phyloP scores from a whole-genome alignment of 2,888 invertebrate genomes.

The Cactoblastis cactorum region DNA sequence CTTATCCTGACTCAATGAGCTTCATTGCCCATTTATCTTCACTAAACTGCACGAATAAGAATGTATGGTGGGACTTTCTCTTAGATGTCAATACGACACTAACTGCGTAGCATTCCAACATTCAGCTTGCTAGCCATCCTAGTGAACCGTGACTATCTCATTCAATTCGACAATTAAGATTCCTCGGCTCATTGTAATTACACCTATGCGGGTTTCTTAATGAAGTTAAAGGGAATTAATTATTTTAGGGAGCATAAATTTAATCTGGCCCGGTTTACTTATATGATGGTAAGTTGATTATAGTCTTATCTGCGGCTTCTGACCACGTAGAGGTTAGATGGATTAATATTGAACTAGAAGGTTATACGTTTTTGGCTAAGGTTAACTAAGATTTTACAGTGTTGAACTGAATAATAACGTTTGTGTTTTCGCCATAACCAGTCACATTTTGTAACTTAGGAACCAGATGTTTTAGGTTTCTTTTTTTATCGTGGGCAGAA shows the following conservation, averaged over 20 bases:
- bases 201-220: conserved; percentile 78
- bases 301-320: conserved; percentile 35
- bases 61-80: no score
- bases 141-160: conserved; percentile 34
- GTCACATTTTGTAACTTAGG: no score
- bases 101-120: background rate
- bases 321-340: conserved; percentile 11
- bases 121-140: conserved; percentile 16
- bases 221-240: conserved; percentile 79
- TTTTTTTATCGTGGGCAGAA: no score
- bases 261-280: conserved; percentile 69
- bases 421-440: background rate
- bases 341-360: background rate
- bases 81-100: no score
- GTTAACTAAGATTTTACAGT: no score
- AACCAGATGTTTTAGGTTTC: no score
- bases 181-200: conserved; percentile 78
- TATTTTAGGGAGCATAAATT: conserved; percentile 75
- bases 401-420: no score
- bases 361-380: background rate
- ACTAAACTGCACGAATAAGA: no score
- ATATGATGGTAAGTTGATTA: conserved; percentile 59
- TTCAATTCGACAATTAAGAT: conserved; percentile 77
- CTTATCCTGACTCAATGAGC: no score
- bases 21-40: no score